Evolutionary conservation across 2,888 invertebrate genomes (phyloP), one percentile per base, ranked within the genome.

Genomic region (Epistrophe eligans): DNA sequence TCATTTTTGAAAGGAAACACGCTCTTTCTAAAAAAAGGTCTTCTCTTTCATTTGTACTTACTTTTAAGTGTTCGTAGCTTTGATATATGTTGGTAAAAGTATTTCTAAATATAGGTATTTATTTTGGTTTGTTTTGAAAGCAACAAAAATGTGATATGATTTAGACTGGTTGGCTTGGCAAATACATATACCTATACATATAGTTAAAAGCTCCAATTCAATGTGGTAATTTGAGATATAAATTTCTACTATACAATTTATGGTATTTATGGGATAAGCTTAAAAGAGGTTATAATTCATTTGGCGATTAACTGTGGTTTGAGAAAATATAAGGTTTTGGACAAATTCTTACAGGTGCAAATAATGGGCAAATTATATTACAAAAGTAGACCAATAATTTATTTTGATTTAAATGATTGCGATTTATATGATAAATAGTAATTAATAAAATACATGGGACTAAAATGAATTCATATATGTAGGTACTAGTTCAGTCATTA

Each of bases 131-230:
- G 19, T 60, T 55, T 55, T 28, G 15, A 28, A 55, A 52, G 13
- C 24, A 24, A 24, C 13, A 13, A 24, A 24, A 24, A 52, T 52
- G 52, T 52, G 52, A 52, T 24, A 52, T 52, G 55, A 55, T 55
- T 55, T 55, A 55, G 55, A 55, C 7, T 2, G 15, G 48, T n/a
- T 48, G 24, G 24, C 0, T 55, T 28, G 52, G 28, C 24, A 24
- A 2, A 24, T 24, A n/a, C n/a, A n/a, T n/a, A n/a, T n/a, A n/a
- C n/a, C n/a, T n/a, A n/a, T n/a, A n/a, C n/a, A n/a, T 35, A n/a
- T 45, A 38, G 58, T 60, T 60, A 60, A 60, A 60, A 60, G 17
- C 58, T 60, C 17, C 35, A 60, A 60, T 60, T 48, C 48, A 17
- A 17, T 11, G 19, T 17, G 9, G 10, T 35, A 17, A 58, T 35